These are phyloP conservation scores for Heliocidaris erythrogramma DNA, from an alignment of 35 echinoderm and acorn worm species.

Conservation along the genomic window DNA sequence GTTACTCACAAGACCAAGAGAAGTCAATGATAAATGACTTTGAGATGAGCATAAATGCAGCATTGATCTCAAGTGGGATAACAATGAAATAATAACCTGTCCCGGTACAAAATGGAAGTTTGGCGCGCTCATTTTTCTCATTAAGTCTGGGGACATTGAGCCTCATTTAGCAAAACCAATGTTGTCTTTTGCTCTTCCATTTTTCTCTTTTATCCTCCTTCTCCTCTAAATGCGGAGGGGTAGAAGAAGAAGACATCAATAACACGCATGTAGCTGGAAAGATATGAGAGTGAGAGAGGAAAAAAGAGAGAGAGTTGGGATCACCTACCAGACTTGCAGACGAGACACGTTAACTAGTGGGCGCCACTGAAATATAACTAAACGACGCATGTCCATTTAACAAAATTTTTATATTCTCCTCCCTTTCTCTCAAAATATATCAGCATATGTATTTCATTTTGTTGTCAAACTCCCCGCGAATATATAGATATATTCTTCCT, in stretches of 20 bases:
- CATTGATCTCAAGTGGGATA: conserved; percentile 24
- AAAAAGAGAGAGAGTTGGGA: neutral
- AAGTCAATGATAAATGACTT: conserved; percentile 16
- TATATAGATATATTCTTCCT: conserved; percentile 9
- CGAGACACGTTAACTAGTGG: conserved; percentile 12
- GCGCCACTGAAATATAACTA: conserved; percentile 27
- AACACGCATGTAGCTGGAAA: conserved; percentile 2
- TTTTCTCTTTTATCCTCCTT: neutral
- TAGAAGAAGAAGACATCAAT: neutral
- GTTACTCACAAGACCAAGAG: neutral
- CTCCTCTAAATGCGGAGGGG: conserved; percentile 3
- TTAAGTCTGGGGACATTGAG: conserved; percentile 16
- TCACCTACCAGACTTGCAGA: conserved; percentile 9
- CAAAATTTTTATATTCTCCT: conserved; percentile 38
- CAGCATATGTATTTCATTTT: conserved; percentile 32
- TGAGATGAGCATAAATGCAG: conserved; percentile 32
- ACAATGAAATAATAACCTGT: conserved; percentile 24
- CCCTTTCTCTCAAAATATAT: conserved; percentile 17
- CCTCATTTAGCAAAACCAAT: conserved; percentile 24
- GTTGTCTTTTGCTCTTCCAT: neutral
- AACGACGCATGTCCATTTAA: conserved; percentile 44
- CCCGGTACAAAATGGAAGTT: neutral
- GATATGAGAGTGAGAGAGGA: neutral
- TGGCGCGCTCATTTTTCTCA: conserved; percentile 28
- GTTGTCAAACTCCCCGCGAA: conserved; percentile 28